Percentiles rank a stretch among this genome's conserved stretches.
Conservation (phyloP, 2,797 vertebrate species). For the Knipowitschia caucasica region DNA sequence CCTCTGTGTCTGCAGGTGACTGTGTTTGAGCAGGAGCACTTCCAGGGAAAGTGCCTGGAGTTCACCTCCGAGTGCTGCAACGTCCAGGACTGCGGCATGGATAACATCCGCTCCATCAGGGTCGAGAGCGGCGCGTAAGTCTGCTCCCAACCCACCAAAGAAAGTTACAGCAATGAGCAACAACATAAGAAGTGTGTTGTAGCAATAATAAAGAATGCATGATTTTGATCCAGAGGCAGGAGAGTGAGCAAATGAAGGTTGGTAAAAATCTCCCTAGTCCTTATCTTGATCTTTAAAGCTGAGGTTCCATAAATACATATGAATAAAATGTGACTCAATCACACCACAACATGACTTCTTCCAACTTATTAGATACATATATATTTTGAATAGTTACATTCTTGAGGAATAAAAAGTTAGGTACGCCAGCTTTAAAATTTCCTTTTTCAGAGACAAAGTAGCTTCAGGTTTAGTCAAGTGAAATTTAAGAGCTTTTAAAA, state of each 20-base stretch:
- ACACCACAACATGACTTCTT: too few relatives aligned
- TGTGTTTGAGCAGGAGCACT: slow-evolving; percentile 84
- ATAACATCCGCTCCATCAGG: slow-evolving; percentile 82
- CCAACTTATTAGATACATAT: too few relatives aligned
- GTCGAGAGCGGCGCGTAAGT: slow-evolving; percentile 84
- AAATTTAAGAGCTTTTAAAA: too few relatives aligned
- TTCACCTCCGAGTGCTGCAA: slow-evolving; percentile 81
- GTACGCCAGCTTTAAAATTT: too few relatives aligned
- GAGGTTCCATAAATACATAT: too few relatives aligned
- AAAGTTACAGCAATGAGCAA: not conserved
- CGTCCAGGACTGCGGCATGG: slow-evolving; percentile 79
- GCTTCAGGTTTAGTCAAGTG: too few relatives aligned
- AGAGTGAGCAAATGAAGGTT: not conserved
- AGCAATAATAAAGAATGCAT: not conserved
- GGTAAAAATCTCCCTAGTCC: too few relatives aligned
- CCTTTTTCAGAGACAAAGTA: too few relatives aligned
- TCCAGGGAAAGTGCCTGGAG: slow-evolving; percentile 82
- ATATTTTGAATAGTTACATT: too few relatives aligned
- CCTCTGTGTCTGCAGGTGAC: slow-evolving; percentile 4
- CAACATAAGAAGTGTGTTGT: not conserved
- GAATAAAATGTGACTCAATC: too few relatives aligned
- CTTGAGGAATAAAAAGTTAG: too few relatives aligned
- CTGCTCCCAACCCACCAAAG: not conserved
- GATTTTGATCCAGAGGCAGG: not conserved
- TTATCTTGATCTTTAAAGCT: too few relatives aligned